Evolutionary conservation across 2,888 invertebrate genomes (phyloP), one percentile per base, ranked within the genome.

Genomic region (Melanchra persicariae): DNA sequence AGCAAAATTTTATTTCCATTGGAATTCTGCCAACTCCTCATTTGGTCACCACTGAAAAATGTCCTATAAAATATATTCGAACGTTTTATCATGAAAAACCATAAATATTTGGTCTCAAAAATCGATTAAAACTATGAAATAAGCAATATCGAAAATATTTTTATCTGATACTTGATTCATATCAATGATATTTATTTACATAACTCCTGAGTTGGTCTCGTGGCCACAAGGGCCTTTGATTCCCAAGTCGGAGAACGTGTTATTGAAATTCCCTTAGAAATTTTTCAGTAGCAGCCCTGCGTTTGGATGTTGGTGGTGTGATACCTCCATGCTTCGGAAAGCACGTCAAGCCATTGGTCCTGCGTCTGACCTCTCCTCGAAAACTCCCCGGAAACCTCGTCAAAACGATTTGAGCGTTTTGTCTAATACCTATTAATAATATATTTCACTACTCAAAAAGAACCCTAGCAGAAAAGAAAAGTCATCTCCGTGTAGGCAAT

Each of bases 11-110:
- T 84, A 81, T 81, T 83, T 74, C 65, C 70, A 74, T 79, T 89
- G 89, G 87, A 76, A 74, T 58, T 63, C 55, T 70, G 87, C 89
- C 87, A 89, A 77, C 43, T 83, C 80, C 85, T 85, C 85, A 85
- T 86, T 85, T 84, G 70, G 75, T 67, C 70, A 74, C 66, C 79
- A 74, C 74, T 79, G 81, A 76, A 71, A 70, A 47, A 81, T 81
- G 73, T 84, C 76, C 65, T 84, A 77, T 85, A 76, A 81, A 83
- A 85, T 85, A 76, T 79, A 78, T 83, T 70, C 52, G 59, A 77
- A 68, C 45, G 30, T 68, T 77, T 74, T 70, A 58, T 68, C 57
- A 58, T 59, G 60, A 34, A 40, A 22, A 40, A 40, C 54, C 19
- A 72, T 59, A 59, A 59, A 79, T 79, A 60, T 72, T n/a, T 72